These are phyloP conservation scores for Callimorpha dominula DNA, from an alignment of 2,888 invertebrate species.

Conservation along the genomic window DNA sequence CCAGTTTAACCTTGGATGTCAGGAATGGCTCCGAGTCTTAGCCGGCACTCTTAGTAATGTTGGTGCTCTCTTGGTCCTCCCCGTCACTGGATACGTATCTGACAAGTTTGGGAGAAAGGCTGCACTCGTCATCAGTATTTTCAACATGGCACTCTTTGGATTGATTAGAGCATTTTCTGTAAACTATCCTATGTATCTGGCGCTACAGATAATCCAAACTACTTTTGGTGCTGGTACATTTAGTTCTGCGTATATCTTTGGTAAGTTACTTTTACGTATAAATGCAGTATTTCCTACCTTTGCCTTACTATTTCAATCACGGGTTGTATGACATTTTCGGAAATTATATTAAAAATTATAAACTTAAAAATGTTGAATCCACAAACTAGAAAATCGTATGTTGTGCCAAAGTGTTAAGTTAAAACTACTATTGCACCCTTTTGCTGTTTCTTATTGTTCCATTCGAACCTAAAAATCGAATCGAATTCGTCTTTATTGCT, in stretches of 20 bases:
- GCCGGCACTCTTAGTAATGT: slow-evolving; percentile 90
- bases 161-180: slow-evolving; percentile 83
- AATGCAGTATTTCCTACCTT: too few relatives aligned
- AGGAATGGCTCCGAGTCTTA: slow-evolving; percentile 89
- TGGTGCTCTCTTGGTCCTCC: slow-evolving; percentile 89
- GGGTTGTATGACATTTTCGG: too few relatives aligned
- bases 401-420: too few relatives aligned
- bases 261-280: slow-evolving; percentile 42
- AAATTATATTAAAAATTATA: too few relatives aligned
- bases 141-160: slow-evolving; percentile 77
- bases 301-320: too few relatives aligned
- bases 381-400: too few relatives aligned
- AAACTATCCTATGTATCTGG: slow-evolving; percentile 83
- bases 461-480: too few relatives aligned
- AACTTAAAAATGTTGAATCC: too few relatives aligned
- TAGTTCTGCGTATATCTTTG: slow-evolving; percentile 79
- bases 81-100: slow-evolving; percentile 89
- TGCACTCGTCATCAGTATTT: slow-evolving; percentile 78
- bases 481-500: too few relatives aligned
- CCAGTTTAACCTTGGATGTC: slow-evolving; percentile 88
- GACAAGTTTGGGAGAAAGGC: slow-evolving; percentile 87
- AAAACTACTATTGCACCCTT: too few relatives aligned
- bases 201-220: slow-evolving; percentile 83
- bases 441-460: too few relatives aligned
- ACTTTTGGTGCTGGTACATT: slow-evolving; percentile 83